These are phyloP conservation scores for Osmerus eperlanus DNA, from an alignment of 2,113 vertebrate species.

Conservation along the genomic window DNA sequence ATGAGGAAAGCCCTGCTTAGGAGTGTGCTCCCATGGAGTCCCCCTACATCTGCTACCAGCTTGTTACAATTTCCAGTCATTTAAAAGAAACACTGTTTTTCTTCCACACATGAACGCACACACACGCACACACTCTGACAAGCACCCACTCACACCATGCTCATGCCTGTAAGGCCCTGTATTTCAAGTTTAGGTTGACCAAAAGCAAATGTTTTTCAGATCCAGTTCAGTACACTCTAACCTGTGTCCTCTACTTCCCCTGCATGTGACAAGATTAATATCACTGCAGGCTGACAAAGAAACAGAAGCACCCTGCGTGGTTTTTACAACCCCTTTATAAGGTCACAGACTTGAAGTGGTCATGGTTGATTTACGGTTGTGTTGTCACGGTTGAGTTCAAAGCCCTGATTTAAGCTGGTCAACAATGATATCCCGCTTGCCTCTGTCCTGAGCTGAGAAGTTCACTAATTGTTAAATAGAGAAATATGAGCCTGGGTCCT, in stretches of 20 bases:
- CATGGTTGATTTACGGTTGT: conserved; percentile 44
- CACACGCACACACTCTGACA: conserved; percentile 24
- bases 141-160: conserved; percentile 4
- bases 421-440: conserved; percentile 44
- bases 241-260: neutral
- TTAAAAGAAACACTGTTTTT: conserved; percentile 44
- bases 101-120: conserved; percentile 18
- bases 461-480: conserved; percentile 59
- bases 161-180: neutral
- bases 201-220: too few species aligned
- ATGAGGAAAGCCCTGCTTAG: conserved; percentile 57
- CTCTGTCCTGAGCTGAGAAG: conserved; percentile 47
- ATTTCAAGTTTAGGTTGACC: neutral
- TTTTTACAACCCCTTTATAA: conserved; percentile 58
- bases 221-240: too few species aligned
- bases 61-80: conserved; percentile 57
- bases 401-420: conserved; percentile 55
- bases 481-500: conserved; percentile 39
- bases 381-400: conserved; percentile 43
- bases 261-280: neutral
- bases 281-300: neutral
- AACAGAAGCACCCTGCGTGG: conserved; percentile 49
- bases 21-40: conserved; percentile 53
- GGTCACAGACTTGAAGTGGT: conserved; percentile 44
- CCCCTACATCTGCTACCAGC: conserved; percentile 31